A percentile compares a stretch with the other conserved stretches of the same genome.
Conservation (phyloP, 2,113 vertebrate species). For the Delphinapterus leucas region DNA sequence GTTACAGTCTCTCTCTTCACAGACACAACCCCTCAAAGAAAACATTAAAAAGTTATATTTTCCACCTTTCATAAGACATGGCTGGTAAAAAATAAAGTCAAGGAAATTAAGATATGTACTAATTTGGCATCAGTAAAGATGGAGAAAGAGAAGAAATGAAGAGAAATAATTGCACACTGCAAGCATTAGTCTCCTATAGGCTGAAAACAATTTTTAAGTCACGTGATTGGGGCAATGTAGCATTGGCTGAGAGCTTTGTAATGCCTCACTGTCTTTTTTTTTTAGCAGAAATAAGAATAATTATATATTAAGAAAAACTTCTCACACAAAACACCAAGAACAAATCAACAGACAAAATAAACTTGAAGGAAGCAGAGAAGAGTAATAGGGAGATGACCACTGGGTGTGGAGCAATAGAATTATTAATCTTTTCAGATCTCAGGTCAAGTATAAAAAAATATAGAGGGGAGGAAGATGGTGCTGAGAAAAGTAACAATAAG, state of each 20-base stretch:
- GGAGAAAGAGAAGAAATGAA: neutral
- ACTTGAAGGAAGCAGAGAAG: too few species aligned
- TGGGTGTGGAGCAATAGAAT: neutral
- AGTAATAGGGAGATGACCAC: neutral
- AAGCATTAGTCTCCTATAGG: neutral
- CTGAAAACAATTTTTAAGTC: neutral
- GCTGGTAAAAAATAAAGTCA: neutral
- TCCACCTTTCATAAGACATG: neutral
- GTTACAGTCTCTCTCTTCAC: neutral
- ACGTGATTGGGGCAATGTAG: neutral
- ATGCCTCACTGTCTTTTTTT: neutral
- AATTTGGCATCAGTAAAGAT: neutral
- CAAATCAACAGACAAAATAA: neutral
- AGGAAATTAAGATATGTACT: neutral
- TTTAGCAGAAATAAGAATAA: neutral
- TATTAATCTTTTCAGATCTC: neutral
- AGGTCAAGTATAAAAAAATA: neutral
- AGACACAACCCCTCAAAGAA: neutral
- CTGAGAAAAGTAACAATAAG: neutral
- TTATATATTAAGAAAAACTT: neutral
- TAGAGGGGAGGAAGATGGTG: neutral
- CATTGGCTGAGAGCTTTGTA: neutral
- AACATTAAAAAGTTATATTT: neutral
- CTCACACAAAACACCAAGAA: neutral
- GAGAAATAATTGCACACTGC: neutral